Conservation (phyloP, 2,888 invertebrate genomes). For the Diarsia rubi region DNA sequence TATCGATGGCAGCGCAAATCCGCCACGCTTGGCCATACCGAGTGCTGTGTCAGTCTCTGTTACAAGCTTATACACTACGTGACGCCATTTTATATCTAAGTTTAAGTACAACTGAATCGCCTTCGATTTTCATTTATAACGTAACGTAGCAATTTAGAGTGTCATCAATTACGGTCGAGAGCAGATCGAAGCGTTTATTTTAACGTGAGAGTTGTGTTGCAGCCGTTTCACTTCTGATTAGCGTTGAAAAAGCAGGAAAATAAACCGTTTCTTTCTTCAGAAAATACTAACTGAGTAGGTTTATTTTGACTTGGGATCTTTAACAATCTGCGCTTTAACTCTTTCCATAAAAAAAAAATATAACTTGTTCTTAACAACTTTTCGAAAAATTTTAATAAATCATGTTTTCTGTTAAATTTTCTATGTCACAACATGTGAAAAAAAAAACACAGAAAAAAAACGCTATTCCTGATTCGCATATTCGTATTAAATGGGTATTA, state of each 20-base stretch:
- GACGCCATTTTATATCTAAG: conserved; percentile 55
- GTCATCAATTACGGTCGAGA: conserved; percentile 29
- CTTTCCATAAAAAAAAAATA: too few relatives aligned
- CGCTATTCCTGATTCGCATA: too few relatives aligned
- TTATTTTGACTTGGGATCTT: too few relatives aligned
- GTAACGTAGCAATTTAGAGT: conserved; percentile 31
- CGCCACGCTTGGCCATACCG: conserved; percentile 44
- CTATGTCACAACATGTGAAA: too few relatives aligned
- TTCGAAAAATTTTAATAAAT: too few relatives aligned
- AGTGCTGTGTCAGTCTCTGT: conserved; percentile 40
- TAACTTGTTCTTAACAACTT: too few relatives aligned
- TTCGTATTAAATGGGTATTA: conserved; percentile 5
- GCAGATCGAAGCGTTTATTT: conserved; percentile 25
- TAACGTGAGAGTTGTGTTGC: conserved; percentile 27
- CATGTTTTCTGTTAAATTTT: too few relatives aligned
- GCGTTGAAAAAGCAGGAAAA: too few relatives aligned
- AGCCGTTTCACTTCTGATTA: background rate
- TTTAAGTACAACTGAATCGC: conserved; percentile 31
- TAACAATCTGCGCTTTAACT: too few relatives aligned
- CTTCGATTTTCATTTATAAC: conserved; percentile 42
- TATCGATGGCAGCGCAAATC: conserved; percentile 51
- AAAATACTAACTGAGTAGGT: too few relatives aligned
- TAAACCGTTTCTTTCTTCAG: too few relatives aligned
- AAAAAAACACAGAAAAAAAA: too few relatives aligned
- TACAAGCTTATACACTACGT: conserved; percentile 62